phyloP scores from a whole-genome alignment of 2,113 vertebrate species.

The Sinocyclocheilus maitianheensis region DNA sequence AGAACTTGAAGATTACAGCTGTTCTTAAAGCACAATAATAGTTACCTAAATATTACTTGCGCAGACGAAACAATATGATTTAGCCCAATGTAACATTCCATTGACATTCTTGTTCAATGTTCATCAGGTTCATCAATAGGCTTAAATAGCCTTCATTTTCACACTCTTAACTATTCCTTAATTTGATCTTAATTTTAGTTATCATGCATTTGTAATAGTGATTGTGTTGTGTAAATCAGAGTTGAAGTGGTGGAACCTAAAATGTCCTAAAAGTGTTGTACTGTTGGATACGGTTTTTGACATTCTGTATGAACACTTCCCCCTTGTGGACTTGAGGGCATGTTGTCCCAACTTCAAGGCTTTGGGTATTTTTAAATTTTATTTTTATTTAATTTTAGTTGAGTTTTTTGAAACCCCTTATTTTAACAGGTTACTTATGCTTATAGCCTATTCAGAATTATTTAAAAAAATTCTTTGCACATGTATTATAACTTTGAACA shows the following conservation, averaged over 20 bases:
- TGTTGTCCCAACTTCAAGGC: background rate
- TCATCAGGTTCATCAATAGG: background rate
- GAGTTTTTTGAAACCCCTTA: no score
- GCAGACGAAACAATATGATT: background rate
- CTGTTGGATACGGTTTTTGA: background rate
- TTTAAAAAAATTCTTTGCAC: background rate
- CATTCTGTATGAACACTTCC: conserved; percentile 58
- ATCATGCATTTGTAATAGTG: background rate
- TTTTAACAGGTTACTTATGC: background rate
- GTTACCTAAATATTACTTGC: background rate
- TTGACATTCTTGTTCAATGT: no score
- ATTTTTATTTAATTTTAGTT: no score
- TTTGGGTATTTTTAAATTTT: background rate
- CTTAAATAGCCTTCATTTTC: background rate
- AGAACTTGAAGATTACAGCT: background rate
- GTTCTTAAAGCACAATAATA: background rate
- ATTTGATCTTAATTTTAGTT: background rate
- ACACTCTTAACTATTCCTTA: background rate
- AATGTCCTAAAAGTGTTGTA: no score
- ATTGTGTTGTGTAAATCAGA: no score
- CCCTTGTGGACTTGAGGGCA: conserved; percentile 62
- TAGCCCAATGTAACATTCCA: background rate
- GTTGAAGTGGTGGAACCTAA: background rate
- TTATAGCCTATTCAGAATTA: background rate
- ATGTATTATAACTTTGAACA: background rate